phyloP scores from a whole-genome alignment of 2,888 invertebrate species.

The Cancer borealis region DNA sequence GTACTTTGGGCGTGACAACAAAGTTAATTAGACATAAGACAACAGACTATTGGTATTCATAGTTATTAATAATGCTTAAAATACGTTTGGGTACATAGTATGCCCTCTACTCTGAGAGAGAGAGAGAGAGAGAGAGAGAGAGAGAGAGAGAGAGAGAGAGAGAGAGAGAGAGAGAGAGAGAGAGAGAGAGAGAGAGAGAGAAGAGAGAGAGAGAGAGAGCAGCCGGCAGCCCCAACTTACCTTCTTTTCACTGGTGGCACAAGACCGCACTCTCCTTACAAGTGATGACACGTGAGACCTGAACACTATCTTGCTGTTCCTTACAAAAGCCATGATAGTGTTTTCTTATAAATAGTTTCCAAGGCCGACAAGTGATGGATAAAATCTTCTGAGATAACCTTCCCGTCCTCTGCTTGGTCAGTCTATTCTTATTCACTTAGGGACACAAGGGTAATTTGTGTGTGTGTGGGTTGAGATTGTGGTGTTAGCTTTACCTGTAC shows the following conservation, averaged over 20 bases:
- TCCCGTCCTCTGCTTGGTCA: not conserved
- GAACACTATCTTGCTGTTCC: not conserved
- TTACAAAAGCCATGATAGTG: slow-evolving; percentile 42
- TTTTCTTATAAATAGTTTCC: not conserved
- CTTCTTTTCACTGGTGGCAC: not conserved
- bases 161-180: too few species aligned
- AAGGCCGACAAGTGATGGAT: not conserved
- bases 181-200: too few species aligned
- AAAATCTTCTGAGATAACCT: not conserved
- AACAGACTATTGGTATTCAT: too few species aligned
- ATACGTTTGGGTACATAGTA: too few species aligned
- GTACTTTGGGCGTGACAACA: too few species aligned
- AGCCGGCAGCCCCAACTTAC: not conserved
- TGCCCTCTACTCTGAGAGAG: too few species aligned
- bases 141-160: too few species aligned
- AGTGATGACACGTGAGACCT: not conserved
- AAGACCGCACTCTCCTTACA: not conserved
- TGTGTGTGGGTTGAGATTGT: not conserved
- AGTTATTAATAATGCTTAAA: too few species aligned
- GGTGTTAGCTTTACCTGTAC: not conserved
- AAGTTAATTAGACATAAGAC: too few species aligned
- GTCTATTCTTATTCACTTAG: not conserved
- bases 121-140: too few species aligned
- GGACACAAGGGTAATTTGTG: not conserved
- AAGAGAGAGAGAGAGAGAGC: too few species aligned